phyloP scores from a whole-genome alignment of 2,888 invertebrate genomes.

The Calameuta pallipes region DNA sequence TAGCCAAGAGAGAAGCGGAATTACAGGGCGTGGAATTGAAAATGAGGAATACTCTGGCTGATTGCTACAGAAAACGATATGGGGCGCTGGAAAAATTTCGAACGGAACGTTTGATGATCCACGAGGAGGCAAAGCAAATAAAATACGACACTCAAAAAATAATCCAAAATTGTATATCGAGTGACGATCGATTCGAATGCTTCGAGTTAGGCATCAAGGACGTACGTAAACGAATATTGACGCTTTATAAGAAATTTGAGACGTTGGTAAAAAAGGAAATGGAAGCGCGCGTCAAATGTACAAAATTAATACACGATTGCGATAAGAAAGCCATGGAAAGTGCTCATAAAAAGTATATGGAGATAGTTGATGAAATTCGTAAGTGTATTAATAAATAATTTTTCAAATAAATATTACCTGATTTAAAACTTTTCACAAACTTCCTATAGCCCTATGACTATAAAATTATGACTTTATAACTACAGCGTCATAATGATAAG shows the following conservation, averaged over 20 bases:
- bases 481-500: neutral
- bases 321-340: constrained; percentile 31
- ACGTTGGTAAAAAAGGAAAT: constrained; percentile 31
- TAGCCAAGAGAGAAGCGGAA: constrained; percentile 30
- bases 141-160: constrained; percentile 36
- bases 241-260: constrained; percentile 27
- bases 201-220: constrained; percentile 8
- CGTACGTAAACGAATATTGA: neutral
- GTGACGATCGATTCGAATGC: constrained; percentile 28
- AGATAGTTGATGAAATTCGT: constrained; percentile 29
- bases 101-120: constrained; percentile 33
- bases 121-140: constrained; percentile 38
- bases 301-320: constrained; percentile 30
- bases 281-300: constrained; percentile 24
- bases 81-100: constrained; percentile 30
- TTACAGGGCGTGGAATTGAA: constrained; percentile 23
- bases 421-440: neutral
- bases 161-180: constrained; percentile 31
- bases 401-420: neutral
- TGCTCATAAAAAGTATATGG: constrained; percentile 26
- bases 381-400: neutral
- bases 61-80: constrained; percentile 40
- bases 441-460: neutral
- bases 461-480: too few relatives aligned
- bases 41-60: constrained; percentile 35